A percentile compares a stretch with the other conserved stretches of the same genome.
Evolutionary conservation across 2,797 vertebrate genomes (phyloP).

Genomic region (Sebastes iracundus): DNA sequence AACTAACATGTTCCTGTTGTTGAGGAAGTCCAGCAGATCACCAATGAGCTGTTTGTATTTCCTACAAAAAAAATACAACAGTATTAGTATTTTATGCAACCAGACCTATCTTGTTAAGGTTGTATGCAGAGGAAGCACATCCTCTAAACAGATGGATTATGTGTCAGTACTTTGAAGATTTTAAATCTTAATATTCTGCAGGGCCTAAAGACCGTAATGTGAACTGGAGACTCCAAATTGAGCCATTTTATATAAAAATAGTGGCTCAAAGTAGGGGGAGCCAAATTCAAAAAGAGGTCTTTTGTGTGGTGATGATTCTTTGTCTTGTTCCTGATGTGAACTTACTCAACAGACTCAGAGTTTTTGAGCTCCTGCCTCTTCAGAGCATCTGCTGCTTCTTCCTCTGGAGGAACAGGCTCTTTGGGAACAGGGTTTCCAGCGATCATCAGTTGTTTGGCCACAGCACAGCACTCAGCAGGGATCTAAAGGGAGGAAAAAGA

Average conservation of each 20-base stretch:
- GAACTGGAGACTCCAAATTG: not conserved
- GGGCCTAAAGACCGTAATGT: not conserved
- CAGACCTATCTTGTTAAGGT: not conserved
- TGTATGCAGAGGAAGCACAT: not conserved
- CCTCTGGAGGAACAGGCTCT: conserved; percentile 75
- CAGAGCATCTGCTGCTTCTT: conserved; percentile 84
- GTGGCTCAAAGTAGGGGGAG: not conserved
- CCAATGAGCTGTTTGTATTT: conserved; percentile 91
- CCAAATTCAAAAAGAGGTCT: not conserved
- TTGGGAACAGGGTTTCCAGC: conserved; percentile 72
- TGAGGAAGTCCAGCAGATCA: conserved; percentile 88
- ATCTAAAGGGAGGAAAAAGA: conserved; percentile 77
- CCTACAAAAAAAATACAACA: conserved; percentile 73
- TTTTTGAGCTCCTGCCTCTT: conserved; percentile 88
- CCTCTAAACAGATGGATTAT: not conserved
- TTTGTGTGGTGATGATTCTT: not conserved
- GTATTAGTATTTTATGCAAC: not conserved
- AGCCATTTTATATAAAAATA: not conserved
- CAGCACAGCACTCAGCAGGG: conserved; percentile 82
- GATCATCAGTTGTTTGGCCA: conserved; percentile 87
- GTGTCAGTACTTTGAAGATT: too few relatives aligned
- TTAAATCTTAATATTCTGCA: not conserved
- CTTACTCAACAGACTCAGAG: conserved; percentile 87
- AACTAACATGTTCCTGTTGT: conserved; percentile 94
- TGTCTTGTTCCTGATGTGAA: conserved; percentile 18